Conservation (phyloP, 2,113 vertebrate species). For the Petroica traversi region DNA sequence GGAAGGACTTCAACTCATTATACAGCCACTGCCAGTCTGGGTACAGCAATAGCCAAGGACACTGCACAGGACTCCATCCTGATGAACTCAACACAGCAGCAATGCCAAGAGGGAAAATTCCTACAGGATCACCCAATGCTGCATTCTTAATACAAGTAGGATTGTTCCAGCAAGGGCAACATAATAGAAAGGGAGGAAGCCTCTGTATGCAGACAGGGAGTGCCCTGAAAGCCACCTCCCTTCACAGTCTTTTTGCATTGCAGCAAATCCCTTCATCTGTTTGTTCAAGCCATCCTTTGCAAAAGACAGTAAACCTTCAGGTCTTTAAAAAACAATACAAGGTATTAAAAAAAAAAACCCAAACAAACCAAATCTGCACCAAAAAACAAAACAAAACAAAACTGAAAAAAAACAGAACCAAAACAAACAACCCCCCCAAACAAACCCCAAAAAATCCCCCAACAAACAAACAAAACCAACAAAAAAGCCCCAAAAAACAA, state of each 20-base stretch:
- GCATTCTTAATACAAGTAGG: not conserved
- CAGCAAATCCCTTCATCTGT: not conserved
- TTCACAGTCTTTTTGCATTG: not conserved
- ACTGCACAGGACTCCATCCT: not conserved
- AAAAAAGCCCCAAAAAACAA: not conserved
- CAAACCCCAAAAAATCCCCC: fast-evolving
- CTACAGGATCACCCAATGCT: not conserved
- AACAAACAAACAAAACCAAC: too few relatives aligned
- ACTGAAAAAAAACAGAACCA: too few relatives aligned
- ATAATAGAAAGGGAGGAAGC: not conserved
- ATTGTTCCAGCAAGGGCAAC: not conserved
- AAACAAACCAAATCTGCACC: not conserved
- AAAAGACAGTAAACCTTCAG: not conserved
- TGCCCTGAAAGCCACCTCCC: not conserved
- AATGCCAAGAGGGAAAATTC: constrained; percentile 22
- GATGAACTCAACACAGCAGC: not conserved
- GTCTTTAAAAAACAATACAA: not conserved
- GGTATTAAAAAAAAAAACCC: not conserved
- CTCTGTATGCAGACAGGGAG: not conserved
- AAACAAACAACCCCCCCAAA: too few relatives aligned
- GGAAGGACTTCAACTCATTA: not conserved
- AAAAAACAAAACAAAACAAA: not conserved
- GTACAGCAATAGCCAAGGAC: not conserved
- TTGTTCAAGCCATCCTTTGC: not conserved
- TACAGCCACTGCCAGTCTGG: not conserved